Percentiles rank a stretch among this genome's conserved stretches.
phyloP scores from a whole-genome alignment of 2,797 vertebrate genomes.

The Microchirus variegatus region DNA sequence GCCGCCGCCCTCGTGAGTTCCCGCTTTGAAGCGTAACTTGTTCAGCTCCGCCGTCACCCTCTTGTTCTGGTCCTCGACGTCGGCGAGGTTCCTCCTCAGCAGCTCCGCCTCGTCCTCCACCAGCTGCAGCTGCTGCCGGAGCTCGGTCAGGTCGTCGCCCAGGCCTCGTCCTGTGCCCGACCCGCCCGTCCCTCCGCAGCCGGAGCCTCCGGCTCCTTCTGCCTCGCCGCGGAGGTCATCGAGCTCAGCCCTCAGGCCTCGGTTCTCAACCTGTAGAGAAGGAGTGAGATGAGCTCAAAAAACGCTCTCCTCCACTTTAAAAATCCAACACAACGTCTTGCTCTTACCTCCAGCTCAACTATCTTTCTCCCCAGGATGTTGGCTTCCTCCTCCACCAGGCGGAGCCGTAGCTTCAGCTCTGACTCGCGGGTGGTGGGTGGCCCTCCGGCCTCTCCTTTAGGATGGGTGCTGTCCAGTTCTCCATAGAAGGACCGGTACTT shows the following conservation, averaged over 20 bases:
- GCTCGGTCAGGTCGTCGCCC: slow-evolving; percentile 90
- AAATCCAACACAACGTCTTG: background rate
- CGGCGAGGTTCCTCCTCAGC: slow-evolving; percentile 91
- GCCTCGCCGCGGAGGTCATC: slow-evolving; percentile 92
- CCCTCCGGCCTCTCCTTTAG: slow-evolving; percentile 94
- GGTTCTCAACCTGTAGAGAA: slow-evolving; percentile 87
- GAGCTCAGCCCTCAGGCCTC: slow-evolving; percentile 93
- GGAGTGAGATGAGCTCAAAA: background rate
- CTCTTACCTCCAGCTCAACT: slow-evolving; percentile 89
- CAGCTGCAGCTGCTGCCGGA: slow-evolving; percentile 94
- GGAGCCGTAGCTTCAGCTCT: slow-evolving; percentile 93
- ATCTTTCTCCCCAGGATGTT: slow-evolving; percentile 97
- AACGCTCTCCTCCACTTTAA: background rate
- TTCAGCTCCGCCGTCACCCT: slow-evolving; percentile 91
- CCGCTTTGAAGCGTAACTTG: slow-evolving; percentile 92
- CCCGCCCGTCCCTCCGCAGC: slow-evolving; percentile 45
- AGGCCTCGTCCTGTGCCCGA: slow-evolving; percentile 80
- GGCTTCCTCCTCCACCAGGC: slow-evolving; percentile 96
- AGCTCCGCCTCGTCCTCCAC: slow-evolving; percentile 97
- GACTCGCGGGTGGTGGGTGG: slow-evolving; percentile 95
- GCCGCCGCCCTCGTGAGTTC: slow-evolving; percentile 84
- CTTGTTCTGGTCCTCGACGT: slow-evolving; percentile 93
- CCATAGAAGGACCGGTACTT: slow-evolving; percentile 97
- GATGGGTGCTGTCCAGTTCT: slow-evolving; percentile 93
- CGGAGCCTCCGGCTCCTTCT: slow-evolving; percentile 82